Evolutionary conservation across 30 jellyfish, hydroid and myxozoan species (phyloP), one percentile per base, ranked within the genome.

Genomic region (Chrysaora quinquecirrha): DNA sequence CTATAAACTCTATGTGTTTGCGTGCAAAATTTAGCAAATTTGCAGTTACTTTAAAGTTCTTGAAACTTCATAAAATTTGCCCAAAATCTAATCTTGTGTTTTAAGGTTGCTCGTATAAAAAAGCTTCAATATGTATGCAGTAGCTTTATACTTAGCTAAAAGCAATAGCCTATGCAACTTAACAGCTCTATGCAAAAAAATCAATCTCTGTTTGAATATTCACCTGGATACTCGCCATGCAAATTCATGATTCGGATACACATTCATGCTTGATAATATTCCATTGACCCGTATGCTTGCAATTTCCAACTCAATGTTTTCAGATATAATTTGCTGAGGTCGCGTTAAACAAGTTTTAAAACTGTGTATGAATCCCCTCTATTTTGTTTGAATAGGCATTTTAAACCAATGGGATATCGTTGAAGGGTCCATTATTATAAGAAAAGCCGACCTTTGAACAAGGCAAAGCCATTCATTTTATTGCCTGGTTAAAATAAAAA

Each of bases 291-390:
- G 79, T 14, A 35, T 29, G 9, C 18, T 32, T 21, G 12, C 20
- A 23, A 1, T 35, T 19, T 22, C 21, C 18, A 0, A 32, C 79
- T 32, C 54, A 19, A 7, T 29, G 79, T 29, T 18, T 54, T 67
- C 21, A 30, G 61, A 27, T 19, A 18, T 27, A 67, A 67, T 67
- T 67, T 67, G 60, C 60, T 67, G 10, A 47, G 79, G 31, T 67
- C 79, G 79, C 79, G 79, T 34, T 67, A 67, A 67, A 67, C 79
- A 30, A 16, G 79, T 67, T 32, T 67, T 23, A 67, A 32, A 16
- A 32, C 64, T 67, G 31, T 67, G 50, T 58, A 67, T n/a, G 31
- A 67, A 27, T 32, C 79, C 79, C 16, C n/a, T 28, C 16, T 43
- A 58, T 67, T 67, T 67, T 27, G 35, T 29, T 67, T 67, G 58